Conservation (phyloP, 2,888 invertebrate genomes). For the Dimorphilus gyrociliatus region DNA sequence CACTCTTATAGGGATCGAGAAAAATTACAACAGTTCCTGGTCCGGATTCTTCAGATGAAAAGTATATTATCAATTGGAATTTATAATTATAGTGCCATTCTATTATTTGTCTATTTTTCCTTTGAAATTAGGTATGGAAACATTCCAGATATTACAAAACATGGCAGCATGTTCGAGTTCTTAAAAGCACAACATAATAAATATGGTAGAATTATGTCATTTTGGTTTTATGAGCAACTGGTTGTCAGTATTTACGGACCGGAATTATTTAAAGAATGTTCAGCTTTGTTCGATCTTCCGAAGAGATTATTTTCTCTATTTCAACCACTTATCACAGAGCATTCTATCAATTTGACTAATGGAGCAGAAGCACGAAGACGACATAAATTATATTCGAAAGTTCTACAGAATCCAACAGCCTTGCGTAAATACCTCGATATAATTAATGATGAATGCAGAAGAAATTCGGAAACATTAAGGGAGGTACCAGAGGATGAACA, state of each 20-base stretch:
- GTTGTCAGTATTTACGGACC: slow-evolving; percentile 36
- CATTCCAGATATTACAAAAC: slow-evolving; percentile 28
- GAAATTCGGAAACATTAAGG: no score
- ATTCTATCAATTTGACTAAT: slow-evolving; percentile 24
- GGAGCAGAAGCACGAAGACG: slow-evolving; percentile 23
- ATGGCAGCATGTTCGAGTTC: slow-evolving; percentile 38
- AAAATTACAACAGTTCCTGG: slow-evolving; percentile 34
- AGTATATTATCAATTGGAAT: slow-evolving; percentile 30
- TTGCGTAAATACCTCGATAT: slow-evolving; percentile 4
- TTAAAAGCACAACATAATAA: slow-evolving; percentile 28
- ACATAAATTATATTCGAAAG: slow-evolving; percentile 17
- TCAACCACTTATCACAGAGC: slow-evolving; percentile 19
- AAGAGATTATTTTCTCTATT: slow-evolving; percentile 20
- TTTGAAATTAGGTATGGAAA: slow-evolving; percentile 39
- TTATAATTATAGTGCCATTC: no score
- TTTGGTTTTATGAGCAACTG: slow-evolving; percentile 32
- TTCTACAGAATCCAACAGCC: slow-evolving; percentile 15
- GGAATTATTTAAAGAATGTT: slow-evolving; percentile 30
- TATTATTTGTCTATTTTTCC: no score
- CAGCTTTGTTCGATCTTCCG: slow-evolving; percentile 27
- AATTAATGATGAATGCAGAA: no score
- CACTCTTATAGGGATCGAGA: slow-evolving; percentile 22
- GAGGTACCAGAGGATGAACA: no score
- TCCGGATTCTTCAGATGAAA: slow-evolving; percentile 30
- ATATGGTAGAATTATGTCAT: slow-evolving; percentile 35